phyloP scores from a whole-genome alignment of 2,113 vertebrate species.

The Sterna hirundo region DNA sequence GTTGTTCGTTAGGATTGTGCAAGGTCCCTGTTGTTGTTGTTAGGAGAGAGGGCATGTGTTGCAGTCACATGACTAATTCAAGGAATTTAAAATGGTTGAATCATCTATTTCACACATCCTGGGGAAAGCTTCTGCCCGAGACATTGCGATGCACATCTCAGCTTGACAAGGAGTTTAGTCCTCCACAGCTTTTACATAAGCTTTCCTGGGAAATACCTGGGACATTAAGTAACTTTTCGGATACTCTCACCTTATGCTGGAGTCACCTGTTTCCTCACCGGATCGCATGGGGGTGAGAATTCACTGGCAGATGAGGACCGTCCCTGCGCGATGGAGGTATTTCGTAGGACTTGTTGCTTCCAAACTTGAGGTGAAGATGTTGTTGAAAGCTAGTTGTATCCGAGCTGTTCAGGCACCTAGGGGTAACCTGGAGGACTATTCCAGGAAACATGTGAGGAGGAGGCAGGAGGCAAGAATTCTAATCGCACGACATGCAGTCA shows the following conservation, averaged over 20 bases:
- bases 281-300: background rate
- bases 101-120: constrained; percentile 29
- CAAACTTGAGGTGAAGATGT: background rate
- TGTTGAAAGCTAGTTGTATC: background rate
- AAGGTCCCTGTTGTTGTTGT: constrained; percentile 40
- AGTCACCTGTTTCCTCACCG: background rate
- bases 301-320: constrained; percentile 24
- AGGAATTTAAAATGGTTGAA: constrained; percentile 28
- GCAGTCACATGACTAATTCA: constrained; percentile 20
- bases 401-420: background rate
- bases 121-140: background rate
- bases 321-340: constrained; percentile 23
- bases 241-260: background rate
- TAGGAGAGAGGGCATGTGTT: constrained; percentile 2
- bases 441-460: background rate
- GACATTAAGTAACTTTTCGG: background rate
- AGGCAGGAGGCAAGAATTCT: background rate
- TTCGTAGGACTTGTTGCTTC: background rate
- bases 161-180: background rate
- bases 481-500: background rate
- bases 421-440: background rate
- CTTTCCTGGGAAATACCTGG: background rate
- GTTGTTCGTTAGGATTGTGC: background rate
- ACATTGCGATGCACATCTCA: background rate
- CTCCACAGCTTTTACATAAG: background rate